These are phyloP conservation scores for Lasioglossum calceatum DNA, from an alignment of 2,888 invertebrate species.

Conservation along the genomic window DNA sequence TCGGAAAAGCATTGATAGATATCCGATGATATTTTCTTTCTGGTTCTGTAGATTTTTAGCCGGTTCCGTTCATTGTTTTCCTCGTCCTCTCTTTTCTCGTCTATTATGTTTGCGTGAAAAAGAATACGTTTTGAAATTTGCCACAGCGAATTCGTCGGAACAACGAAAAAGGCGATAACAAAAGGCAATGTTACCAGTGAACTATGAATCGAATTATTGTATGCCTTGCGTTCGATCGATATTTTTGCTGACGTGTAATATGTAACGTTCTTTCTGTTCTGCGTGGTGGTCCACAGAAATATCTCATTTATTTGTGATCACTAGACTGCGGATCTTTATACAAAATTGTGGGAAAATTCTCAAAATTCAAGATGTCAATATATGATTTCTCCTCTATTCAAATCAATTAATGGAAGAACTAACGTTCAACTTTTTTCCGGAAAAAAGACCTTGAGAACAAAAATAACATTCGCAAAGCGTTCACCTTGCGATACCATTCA, in stretches of 20 bases:
- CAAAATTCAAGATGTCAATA: too few species aligned
- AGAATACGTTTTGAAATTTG: not conserved
- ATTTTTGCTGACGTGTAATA: not conserved
- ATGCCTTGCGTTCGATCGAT: not conserved
- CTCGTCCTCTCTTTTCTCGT: not conserved
- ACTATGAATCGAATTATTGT: not conserved
- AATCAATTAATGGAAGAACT: too few species aligned
- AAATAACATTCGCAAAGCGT: too few species aligned
- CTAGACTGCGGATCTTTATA: too few species aligned
- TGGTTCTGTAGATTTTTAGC: not conserved
- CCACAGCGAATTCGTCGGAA: not conserved
- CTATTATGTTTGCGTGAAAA: not conserved
- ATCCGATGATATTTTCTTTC: not conserved
- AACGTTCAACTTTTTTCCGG: too few species aligned
- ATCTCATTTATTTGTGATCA: too few species aligned
- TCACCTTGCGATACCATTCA: too few species aligned
- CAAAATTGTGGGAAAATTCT: too few species aligned
- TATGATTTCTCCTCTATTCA: too few species aligned
- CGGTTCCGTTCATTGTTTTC: not conserved
- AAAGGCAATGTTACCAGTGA: not conserved
- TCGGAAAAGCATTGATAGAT: not conserved
- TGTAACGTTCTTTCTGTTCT: not conserved
- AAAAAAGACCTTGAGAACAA: too few species aligned
- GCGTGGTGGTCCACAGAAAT: too few species aligned
- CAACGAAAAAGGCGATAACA: conserved; percentile 4